phyloP scores from a whole-genome alignment of 2,113 vertebrate species.

The Melanotaenia duboulayi region DNA sequence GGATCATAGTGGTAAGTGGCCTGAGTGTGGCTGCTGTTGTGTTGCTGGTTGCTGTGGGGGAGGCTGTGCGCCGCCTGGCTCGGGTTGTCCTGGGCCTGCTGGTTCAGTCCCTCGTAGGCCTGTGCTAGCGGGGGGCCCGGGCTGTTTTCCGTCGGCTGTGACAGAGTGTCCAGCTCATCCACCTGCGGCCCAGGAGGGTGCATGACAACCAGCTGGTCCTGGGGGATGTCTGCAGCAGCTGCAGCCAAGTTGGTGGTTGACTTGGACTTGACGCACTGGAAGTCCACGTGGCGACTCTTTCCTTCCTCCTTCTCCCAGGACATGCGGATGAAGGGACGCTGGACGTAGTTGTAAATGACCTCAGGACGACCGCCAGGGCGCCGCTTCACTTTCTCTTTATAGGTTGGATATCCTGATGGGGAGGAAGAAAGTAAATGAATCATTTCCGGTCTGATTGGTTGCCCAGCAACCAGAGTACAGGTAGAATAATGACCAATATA shows the following conservation, averaged over 20 bases:
- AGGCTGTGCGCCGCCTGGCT: constrained; percentile 19
- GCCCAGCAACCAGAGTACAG: too few relatives aligned
- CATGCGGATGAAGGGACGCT: constrained; percentile 97
- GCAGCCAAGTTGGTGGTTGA: constrained; percentile 95
- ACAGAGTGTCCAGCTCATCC: constrained; percentile 93
- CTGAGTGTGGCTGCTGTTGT: constrained; percentile 54
- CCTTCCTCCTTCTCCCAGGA: constrained; percentile 99
- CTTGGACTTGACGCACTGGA: constrained; percentile 98
- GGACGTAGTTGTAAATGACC: constrained; percentile 99
- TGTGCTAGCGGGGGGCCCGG: constrained; percentile 47
- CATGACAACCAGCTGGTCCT: constrained; percentile 95
- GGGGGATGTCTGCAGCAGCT: constrained; percentile 93
- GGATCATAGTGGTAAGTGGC: constrained; percentile 79
- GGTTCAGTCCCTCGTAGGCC: constrained; percentile 49
- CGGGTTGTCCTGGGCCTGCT: constrained; percentile 48
- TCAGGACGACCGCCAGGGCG: constrained; percentile 93
- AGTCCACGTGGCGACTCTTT: constrained; percentile 97
- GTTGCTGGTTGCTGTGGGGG: constrained; percentile 45
- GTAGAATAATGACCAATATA: too few relatives aligned
- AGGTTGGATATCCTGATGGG: constrained; percentile 91
- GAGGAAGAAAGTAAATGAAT: too few relatives aligned
- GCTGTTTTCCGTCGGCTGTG: constrained; percentile 38
- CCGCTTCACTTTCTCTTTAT: constrained; percentile 98
- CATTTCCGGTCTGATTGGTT: too few relatives aligned
- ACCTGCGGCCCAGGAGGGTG: constrained; percentile 92